Conservation (phyloP, 2,888 invertebrate genomes). For the Hypomecis punctinalis region DNA sequence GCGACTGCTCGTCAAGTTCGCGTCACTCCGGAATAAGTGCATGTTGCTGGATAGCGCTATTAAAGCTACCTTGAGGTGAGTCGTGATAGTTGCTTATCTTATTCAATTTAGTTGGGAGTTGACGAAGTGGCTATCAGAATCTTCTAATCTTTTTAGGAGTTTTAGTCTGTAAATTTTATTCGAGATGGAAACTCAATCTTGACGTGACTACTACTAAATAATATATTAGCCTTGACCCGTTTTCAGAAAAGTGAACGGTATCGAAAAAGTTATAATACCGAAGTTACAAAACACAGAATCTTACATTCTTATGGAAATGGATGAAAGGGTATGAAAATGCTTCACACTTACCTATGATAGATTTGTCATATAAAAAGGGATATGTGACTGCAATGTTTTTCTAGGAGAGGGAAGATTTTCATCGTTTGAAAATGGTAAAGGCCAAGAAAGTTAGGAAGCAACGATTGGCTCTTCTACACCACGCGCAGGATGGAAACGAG, state of each 20-base stretch:
- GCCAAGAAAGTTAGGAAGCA: conserved; percentile 71
- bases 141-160: too few relatives aligned
- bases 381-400: not conserved
- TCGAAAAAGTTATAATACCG: conserved; percentile 79
- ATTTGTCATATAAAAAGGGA: not conserved
- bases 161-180: too few relatives aligned
- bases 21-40: conserved; percentile 77
- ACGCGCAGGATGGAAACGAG: conserved; percentile 36
- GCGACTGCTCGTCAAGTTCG: conserved; percentile 77
- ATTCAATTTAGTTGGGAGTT: too few relatives aligned
- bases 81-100: too few relatives aligned
- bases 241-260: conserved; percentile 79
- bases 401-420: conserved; percentile 81
- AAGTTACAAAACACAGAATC: conserved; percentile 74
- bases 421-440: conserved; percentile 79
- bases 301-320: conserved; percentile 78
- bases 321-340: conserved; percentile 67
- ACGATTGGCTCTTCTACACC: conserved; percentile 44
- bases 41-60: conserved; percentile 69
- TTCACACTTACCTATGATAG: not conserved
- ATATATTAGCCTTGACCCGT: too few relatives aligned
- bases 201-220: too few relatives aligned
- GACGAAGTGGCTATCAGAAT: too few relatives aligned
- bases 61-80: conserved; percentile 71
- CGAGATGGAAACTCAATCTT: too few relatives aligned